Conservation (phyloP, 2,113 vertebrate species). For the Steatornis caripensis region DNA sequence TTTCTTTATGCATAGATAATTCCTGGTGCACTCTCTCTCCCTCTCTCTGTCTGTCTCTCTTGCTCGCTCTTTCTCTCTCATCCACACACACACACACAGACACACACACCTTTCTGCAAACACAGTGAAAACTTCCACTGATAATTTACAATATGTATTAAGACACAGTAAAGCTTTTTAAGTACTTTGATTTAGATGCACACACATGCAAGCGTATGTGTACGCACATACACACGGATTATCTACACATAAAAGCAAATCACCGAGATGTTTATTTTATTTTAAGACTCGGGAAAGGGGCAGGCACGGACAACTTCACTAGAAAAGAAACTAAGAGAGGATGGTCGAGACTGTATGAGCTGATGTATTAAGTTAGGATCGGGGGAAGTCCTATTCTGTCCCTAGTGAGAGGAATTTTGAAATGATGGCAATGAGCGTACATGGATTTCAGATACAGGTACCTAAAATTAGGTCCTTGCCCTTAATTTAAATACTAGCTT, state of each 20-base stretch:
- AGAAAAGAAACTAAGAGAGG: neutral
- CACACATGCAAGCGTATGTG: neutral
- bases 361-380: neutral
- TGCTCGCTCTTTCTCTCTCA: conserved; percentile 4
- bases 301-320: neutral
- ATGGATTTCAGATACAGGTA: neutral
- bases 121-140: conserved; percentile 24
- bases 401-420: neutral
- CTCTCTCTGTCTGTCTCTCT: conserved; percentile 56
- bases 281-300: neutral
- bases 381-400: neutral
- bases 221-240: neutral
- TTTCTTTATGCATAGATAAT: conserved; percentile 83
- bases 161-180: neutral
- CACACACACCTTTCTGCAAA: conserved; percentile 17
- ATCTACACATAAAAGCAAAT: neutral
- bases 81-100: neutral
- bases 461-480: conserved; percentile 37
- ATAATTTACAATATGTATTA: neutral
- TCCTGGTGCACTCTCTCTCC: conserved; percentile 62
- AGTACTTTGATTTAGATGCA: neutral
- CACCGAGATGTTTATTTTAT: neutral
- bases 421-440: neutral
- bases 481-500: conserved; percentile 25
- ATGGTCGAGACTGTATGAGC: neutral